Evolutionary conservation across 1,140 invertebrate genomes (phyloP).

Genomic region (Lineus longissimus): DNA sequence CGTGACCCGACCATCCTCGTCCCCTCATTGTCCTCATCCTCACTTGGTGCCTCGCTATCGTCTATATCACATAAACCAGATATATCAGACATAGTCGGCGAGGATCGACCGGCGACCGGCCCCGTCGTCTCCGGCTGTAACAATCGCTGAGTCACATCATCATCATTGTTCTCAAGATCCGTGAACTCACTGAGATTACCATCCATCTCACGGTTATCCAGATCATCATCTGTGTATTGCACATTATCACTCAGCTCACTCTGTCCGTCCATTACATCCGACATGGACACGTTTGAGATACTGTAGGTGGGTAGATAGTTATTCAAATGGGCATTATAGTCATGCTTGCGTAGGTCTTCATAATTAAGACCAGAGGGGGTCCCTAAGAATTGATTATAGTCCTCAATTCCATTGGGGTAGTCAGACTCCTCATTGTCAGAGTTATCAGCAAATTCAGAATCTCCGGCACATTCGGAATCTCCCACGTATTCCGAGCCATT

Average conservation of each 20-base stretch:
- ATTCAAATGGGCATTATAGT: conserved; percentile 77
- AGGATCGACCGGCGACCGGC: conserved; percentile 63
- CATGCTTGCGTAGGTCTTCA: conserved; percentile 59
- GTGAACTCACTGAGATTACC: not conserved
- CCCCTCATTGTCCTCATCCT: conserved; percentile 28
- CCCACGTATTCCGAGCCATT: conserved; percentile 68
- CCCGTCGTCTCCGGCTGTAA: conserved; percentile 69
- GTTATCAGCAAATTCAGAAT: conserved; percentile 59
- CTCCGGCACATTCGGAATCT: conserved; percentile 46
- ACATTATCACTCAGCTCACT: conserved; percentile 27
- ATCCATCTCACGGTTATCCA: conserved; percentile 10
- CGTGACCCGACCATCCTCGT: conserved; percentile 15
- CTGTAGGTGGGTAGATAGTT: conserved; percentile 69
- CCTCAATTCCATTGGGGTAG: conserved; percentile 30
- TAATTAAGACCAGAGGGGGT: conserved; percentile 42
- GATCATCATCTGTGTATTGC: conserved; percentile 34
- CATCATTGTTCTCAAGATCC: conserved; percentile 12
- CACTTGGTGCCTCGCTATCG: conserved; percentile 58
- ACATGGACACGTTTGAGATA: conserved; percentile 26
- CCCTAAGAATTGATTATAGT: conserved; percentile 52
- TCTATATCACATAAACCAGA: conserved; percentile 85
- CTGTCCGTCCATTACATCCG: conserved; percentile 18
- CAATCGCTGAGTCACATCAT: conserved; percentile 25
- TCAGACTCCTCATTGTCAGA: conserved; percentile 56
- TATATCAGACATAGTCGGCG: conserved; percentile 72